Base-by-base conservation (phyloP, 2,797 vertebrate genomes). In the Micromesistius poutassou region DNA sequence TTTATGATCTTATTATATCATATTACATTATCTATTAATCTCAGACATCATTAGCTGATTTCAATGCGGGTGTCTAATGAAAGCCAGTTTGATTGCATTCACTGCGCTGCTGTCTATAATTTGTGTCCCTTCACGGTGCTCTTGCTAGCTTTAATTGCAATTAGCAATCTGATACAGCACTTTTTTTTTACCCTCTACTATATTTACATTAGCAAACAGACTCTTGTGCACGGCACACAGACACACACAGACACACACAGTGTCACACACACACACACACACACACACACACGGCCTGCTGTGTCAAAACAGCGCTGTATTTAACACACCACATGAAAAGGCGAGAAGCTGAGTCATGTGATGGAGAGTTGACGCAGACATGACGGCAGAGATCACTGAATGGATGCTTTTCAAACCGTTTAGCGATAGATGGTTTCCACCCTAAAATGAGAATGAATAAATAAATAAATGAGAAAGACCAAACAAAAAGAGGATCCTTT, bases 321-420 rank as follows among this genome's bases (percentile, higher is more conserved):
- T 89, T 76, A 82, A 83, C 76, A 78, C 77, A 83, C 78, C 86
- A 88, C 88, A 91, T 90, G 81, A 89, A 91, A 88, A 80, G 85
- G 42, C 33, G n/a, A 80, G 77, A 77, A 76, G 85, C 85, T 76
- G 79, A 8, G 86, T 89, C 93, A 93, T 93, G 91, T 94, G 93
- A 94, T 89, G 81, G 80, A 80, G 82, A 74, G 77, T 82, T 93
- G 92, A 93, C 87, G 90, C 90, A 91, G 81, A 88, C 87, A 84
- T 89, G 91, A 93, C 84, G 79, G 89, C 87, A 89, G 50, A 70
- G 0, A 42, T 66, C 33, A 12, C 66, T 93, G 87, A 94, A 94
- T 87, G 79, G 84, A 71, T 0, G 83, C 86, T 90, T 92, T 93
- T 93, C 86, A 87, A 77, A 92, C 55, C 2, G 66, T 76, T 75